Conservation (phyloP, 2,888 invertebrate species). For the Drosophila mayaguana region DNA sequence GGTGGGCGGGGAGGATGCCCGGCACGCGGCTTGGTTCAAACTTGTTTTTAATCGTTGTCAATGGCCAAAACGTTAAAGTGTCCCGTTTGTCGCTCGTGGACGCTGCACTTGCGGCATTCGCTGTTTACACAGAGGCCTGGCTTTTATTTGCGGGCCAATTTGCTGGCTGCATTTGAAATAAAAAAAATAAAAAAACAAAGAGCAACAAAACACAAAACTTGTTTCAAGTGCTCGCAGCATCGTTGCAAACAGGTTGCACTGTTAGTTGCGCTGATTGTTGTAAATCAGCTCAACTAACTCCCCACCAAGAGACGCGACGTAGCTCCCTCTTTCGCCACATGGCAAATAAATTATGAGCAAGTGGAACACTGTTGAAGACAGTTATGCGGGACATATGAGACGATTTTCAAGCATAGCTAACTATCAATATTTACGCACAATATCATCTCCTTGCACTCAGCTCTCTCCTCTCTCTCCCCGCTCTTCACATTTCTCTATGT, state of each 20-base stretch:
- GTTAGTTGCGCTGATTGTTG: slow-evolving; percentile 78
- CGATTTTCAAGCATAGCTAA: slow-evolving; percentile 54
- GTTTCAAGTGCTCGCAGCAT: slow-evolving; percentile 51
- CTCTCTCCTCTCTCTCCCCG: neutral
- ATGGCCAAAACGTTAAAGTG: slow-evolving; percentile 81
- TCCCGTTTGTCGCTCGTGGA: slow-evolving; percentile 65
- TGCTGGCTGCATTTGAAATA: slow-evolving; percentile 66
- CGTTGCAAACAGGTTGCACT: slow-evolving; percentile 75
- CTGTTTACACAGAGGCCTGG: slow-evolving; percentile 11
- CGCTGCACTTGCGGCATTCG: slow-evolving; percentile 42
- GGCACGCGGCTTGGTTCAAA: slow-evolving; percentile 41
- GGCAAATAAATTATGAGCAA: slow-evolving; percentile 60
- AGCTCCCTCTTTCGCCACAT: slow-evolving; percentile 8
- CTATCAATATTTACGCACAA: slow-evolving; percentile 51
- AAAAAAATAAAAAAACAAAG: neutral
- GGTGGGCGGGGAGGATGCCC: slow-evolving; percentile 2
- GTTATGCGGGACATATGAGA: slow-evolving; percentile 31
- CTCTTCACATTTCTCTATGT: slow-evolving; percentile 8
- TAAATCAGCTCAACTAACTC: slow-evolving; percentile 39
- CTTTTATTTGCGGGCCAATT: slow-evolving; percentile 51
- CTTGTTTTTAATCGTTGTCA: slow-evolving; percentile 80
- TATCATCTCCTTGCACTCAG: neutral
- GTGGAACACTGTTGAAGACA: slow-evolving; percentile 60
- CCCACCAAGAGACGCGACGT: neutral
- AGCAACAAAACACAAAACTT: slow-evolving; percentile 22